Evolutionary conservation across 2,797 vertebrate genomes (phyloP), one percentile per base, ranked within the genome.

Genomic region (Squalus acanthias): DNA sequence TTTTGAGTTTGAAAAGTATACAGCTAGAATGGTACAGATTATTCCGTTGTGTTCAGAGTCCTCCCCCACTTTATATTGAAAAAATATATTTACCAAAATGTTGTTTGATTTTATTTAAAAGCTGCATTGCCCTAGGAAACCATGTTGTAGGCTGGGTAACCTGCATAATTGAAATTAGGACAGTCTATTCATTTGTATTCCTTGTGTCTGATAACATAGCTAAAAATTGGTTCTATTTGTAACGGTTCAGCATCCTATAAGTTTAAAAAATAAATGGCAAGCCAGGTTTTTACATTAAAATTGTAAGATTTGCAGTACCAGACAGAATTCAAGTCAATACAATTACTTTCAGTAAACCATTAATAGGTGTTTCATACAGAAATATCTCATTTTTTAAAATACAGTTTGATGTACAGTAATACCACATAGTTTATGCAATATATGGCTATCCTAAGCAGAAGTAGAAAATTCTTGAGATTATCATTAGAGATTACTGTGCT

Each of bases 401-500:
- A 9, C 82, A 85, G n/a, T 20, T 69, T 26, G 39, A 12, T 26
- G 24, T 93, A 39, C 39, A 39, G 39, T 39, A 93, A 46, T 22
- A 46, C n/a, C 8, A 82, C 17, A 24, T 39, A 39, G 65, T 46
- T 93, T 63, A 93, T 10, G n/a, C 91, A 93, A 93, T 69, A 46
- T 20, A 69, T 69, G 91, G 6, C 13, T 46, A 22, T 39, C 8
- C 17, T 7, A 33, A 33, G 57, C 70, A 76, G 94, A 76, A 76
- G 53, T 53, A 95, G 26, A 95, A 46, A 8, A 57, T 95, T 95
- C 12, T 57, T 95, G 67, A 72, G 88, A 72, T 72, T 95, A 72
- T 72, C 67, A 74, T 15, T 33, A 15, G 94, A 57, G 69, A 74
- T 74, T 95, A 95, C 67, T 72, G 94, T 17, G 50, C 26, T 74